phyloP scores from a whole-genome alignment of 1,140 invertebrate genomes.

The Papilio glaucus region DNA sequence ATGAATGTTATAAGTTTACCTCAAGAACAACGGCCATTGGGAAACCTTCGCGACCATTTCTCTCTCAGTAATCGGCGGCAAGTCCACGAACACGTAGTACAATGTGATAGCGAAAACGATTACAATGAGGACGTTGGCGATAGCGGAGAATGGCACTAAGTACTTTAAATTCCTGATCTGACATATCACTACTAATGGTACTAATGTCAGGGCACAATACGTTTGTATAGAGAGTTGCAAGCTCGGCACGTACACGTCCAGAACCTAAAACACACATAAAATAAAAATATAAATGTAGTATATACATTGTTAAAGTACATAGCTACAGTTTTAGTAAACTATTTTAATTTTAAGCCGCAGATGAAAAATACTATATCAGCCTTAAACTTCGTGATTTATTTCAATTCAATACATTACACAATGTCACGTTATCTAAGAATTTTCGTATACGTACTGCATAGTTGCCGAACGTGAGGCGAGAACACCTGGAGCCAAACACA shows the following conservation, averaged over 20 bases:
- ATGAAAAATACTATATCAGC: conserved; percentile 22
- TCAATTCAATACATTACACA: background rate
- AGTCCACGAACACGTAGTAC: conserved; percentile 87
- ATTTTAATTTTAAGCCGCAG: too few species aligned
- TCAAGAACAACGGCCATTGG: conserved; percentile 87
- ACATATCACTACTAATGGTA: conserved; percentile 85
- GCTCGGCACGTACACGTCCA: conserved; percentile 64
- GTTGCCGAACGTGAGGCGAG: too few species aligned
- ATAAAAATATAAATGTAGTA: too few species aligned
- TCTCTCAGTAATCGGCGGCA: conserved; percentile 75
- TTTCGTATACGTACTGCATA: too few species aligned
- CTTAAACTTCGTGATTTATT: conserved; percentile 7
- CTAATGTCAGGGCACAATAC: conserved; percentile 85
- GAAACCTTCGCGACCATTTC: conserved; percentile 72
- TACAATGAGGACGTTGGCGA: conserved; percentile 88
- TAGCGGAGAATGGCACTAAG: conserved; percentile 89
- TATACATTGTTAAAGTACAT: too few species aligned
- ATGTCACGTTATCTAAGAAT: too few species aligned
- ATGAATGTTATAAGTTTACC: conserved; percentile 55
- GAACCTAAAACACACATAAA: conserved; percentile 71
- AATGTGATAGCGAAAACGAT: conserved; percentile 86
- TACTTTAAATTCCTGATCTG: conserved; percentile 89
- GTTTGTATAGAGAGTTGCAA: conserved; percentile 64
- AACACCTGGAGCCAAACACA: too few species aligned
- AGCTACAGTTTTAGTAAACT: too few species aligned